Evolutionary conservation across 2,888 invertebrate genomes (phyloP).

Genomic region (Meloe dianella): DNA sequence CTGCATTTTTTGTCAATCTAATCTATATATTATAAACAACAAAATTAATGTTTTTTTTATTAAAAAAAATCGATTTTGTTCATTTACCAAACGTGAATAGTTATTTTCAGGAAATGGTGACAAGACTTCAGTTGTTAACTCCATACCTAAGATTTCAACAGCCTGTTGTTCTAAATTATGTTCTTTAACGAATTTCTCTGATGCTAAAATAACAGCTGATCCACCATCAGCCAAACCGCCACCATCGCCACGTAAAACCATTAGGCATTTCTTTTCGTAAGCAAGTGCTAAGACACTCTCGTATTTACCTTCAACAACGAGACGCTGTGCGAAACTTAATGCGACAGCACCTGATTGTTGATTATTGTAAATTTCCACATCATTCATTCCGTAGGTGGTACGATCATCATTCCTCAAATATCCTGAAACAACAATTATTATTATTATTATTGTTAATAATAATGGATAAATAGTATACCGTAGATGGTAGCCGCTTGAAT

Average conservation of each 20-base stretch:
- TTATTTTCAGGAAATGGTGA: background rate
- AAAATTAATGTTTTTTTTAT: too few species aligned
- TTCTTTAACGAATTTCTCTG: background rate
- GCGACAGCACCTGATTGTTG: background rate
- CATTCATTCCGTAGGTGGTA: background rate
- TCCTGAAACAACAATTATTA: too few species aligned
- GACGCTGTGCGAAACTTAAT: background rate
- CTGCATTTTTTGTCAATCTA: background rate
- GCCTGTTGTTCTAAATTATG: background rate
- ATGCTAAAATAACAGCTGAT: background rate
- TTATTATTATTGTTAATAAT: background rate
- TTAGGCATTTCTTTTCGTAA: background rate
- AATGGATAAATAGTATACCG: background rate
- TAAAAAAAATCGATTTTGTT: background rate
- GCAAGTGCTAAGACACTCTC: background rate
- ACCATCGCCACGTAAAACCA: background rate
- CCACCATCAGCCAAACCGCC: background rate
- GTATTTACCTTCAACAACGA: background rate
- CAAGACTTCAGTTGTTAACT: background rate
- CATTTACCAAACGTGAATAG: background rate
- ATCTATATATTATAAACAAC: background rate
- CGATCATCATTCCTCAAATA: background rate
- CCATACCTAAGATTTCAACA: background rate
- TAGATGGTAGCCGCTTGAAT: background rate
- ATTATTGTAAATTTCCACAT: background rate